Conservation (phyloP, 2,797 vertebrate species). For the Microcaecilia unicolor region DNA sequence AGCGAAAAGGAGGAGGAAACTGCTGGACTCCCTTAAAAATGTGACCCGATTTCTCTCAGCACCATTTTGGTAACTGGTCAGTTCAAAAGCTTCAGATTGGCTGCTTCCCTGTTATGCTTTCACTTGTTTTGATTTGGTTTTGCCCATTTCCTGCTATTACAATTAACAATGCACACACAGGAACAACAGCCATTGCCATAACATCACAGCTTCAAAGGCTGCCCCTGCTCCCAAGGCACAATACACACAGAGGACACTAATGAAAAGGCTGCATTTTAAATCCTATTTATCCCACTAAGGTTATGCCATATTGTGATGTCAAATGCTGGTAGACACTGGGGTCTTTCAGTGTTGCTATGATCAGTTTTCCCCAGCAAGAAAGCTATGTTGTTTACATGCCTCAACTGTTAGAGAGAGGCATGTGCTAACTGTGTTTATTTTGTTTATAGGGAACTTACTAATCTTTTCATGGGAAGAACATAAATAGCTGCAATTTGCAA, state of each 20-base stretch:
- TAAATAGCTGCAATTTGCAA: neutral
- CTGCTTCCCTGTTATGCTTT: slow-evolving; percentile 1
- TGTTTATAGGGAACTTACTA: slow-evolving; percentile 17
- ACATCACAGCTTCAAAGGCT: slow-evolving; percentile 23
- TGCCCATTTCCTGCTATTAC: slow-evolving; percentile 20
- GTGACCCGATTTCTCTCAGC: too few species aligned
- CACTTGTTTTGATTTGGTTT: slow-evolving; percentile 15
- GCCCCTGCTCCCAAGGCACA: slow-evolving; percentile 16
- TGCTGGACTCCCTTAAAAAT: too few species aligned
- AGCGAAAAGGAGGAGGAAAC: neutral
- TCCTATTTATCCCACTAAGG: slow-evolving; percentile 70
- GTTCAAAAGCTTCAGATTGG: slow-evolving; percentile 11
- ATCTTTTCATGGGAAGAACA: slow-evolving; percentile 10
- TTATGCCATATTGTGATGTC: slow-evolving; percentile 61
- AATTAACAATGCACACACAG: slow-evolving; percentile 21
- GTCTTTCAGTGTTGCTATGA: slow-evolving; percentile 54
- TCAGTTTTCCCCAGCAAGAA: slow-evolving; percentile 60
- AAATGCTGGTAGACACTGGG: slow-evolving; percentile 45
- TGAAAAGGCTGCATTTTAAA: slow-evolving; percentile 53
- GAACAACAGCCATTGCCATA: slow-evolving; percentile 29
- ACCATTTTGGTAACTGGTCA: neutral
- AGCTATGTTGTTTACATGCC: slow-evolving; percentile 64
- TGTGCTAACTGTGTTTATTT: slow-evolving; percentile 30
- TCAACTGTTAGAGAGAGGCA: slow-evolving; percentile 37
- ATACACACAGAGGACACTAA: slow-evolving; percentile 18